Percentiles rank a stretch among this genome's conserved stretches.
phyloP scores from a whole-genome alignment of 2,113 vertebrate species.

The Corydoras maculifer region DNA sequence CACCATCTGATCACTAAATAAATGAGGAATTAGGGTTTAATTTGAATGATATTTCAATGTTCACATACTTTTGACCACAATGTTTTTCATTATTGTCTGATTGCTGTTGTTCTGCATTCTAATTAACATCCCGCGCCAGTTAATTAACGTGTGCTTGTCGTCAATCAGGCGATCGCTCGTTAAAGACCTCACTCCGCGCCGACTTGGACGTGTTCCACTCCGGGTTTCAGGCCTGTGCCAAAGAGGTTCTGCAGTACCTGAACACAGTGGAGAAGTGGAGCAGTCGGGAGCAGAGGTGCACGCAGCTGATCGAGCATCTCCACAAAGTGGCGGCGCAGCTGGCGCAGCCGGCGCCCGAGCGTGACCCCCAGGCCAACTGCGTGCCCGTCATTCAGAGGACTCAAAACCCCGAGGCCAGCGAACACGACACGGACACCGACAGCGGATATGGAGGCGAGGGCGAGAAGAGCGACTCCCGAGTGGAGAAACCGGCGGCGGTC shows the following conservation, averaged over 20 bases:
- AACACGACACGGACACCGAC: slow-evolving; percentile 94
- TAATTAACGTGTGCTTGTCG: background rate
- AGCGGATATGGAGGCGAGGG: slow-evolving; percentile 90
- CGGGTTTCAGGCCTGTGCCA: slow-evolving; percentile 90
- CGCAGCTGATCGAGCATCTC: slow-evolving; percentile 84
- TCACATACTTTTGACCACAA: too few relatives aligned
- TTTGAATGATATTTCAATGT: too few relatives aligned
- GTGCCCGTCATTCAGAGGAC: slow-evolving; percentile 94
- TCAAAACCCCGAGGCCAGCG: slow-evolving; percentile 76
- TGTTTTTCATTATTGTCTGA: too few relatives aligned
- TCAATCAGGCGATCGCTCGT: slow-evolving; percentile 75
- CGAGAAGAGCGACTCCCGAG: slow-evolving; percentile 65
- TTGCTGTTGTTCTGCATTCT: too few relatives aligned
- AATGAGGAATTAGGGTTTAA: too few relatives aligned
- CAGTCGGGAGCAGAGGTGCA: slow-evolving; percentile 80
- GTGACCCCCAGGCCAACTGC: slow-evolving; percentile 78
- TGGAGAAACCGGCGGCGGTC: slow-evolving; percentile 53
- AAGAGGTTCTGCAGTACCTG: slow-evolving; percentile 91
- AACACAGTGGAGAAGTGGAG: slow-evolving; percentile 86
- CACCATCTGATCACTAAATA: too few relatives aligned
- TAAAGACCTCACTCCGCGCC: slow-evolving; percentile 78
- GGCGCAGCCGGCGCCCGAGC: slow-evolving; percentile 59
- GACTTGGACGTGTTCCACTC: slow-evolving; percentile 91
- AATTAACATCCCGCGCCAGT: too few relatives aligned
- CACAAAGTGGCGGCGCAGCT: slow-evolving; percentile 82